phyloP scores from a whole-genome alignment of 2,888 invertebrate genomes.

The Zaprionus lineosus region DNA sequence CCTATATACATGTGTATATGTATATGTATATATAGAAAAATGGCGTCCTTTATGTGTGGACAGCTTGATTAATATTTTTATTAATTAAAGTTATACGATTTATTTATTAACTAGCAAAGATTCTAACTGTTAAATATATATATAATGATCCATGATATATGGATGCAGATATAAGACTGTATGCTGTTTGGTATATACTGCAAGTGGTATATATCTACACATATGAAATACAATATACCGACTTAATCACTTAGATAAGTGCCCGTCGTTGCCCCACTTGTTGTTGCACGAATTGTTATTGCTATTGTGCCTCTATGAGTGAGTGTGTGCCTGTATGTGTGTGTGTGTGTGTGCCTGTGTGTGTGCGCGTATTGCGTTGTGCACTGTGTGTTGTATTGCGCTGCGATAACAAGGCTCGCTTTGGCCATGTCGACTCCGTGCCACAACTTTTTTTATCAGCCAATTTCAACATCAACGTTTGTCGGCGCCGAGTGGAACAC shows the following conservation, averaged over 20 bases:
- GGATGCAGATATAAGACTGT: slow-evolving; percentile 8
- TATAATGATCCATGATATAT: slow-evolving; percentile 18
- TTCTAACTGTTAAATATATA: slow-evolving; percentile 7
- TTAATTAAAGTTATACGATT: too few relatives aligned
- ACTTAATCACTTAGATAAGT: slow-evolving; percentile 66
- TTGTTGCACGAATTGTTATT: slow-evolving; percentile 8
- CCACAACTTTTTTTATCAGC: slow-evolving; percentile 55
- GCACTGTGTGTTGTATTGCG: slow-evolving; percentile 1
- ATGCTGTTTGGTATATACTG: slow-evolving; percentile 8
- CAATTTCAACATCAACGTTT: slow-evolving; percentile 61
- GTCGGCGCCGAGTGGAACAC: slow-evolving; percentile 56
- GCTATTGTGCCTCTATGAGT: not conserved
- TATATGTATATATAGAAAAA: not conserved
- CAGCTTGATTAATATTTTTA: too few relatives aligned
- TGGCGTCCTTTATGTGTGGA: too few relatives aligned
- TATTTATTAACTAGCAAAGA: too few relatives aligned
- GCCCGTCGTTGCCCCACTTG: slow-evolving; percentile 8
- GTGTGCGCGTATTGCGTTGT: not conserved
- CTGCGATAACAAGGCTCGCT: slow-evolving; percentile 19
- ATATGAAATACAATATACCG: slow-evolving; percentile 48
- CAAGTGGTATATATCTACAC: slow-evolving; percentile 19
- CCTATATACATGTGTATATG: not conserved
- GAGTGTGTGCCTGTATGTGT: not conserved
- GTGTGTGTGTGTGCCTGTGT: not conserved
- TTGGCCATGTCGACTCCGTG: slow-evolving; percentile 18